These are phyloP conservation scores for Andrena haemorrhoa DNA, from an alignment of 2,888 invertebrate genomes.

Conservation along the genomic window DNA sequence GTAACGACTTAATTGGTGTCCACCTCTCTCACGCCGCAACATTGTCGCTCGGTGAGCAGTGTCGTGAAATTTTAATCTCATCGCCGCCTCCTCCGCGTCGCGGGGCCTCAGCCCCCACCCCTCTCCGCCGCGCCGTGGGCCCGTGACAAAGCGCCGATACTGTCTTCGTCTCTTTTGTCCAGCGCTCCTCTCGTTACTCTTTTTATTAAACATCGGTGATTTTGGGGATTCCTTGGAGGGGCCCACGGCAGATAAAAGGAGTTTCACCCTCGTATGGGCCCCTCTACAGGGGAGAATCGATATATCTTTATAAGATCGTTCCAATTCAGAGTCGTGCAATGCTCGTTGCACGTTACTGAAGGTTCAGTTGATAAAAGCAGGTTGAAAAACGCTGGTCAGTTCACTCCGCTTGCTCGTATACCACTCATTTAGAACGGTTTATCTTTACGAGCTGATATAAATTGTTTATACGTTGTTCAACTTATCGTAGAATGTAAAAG, in stretches of 20 bases:
- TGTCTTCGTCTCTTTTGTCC: not conserved
- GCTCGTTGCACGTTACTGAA: too few relatives aligned
- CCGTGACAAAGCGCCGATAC: not conserved
- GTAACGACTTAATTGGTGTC: constrained; percentile 72
- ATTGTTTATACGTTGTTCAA: not conserved
- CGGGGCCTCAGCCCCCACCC: not conserved
- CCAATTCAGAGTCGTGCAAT: too few relatives aligned
- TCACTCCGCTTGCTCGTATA: too few relatives aligned
- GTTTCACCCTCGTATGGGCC: too few relatives aligned
- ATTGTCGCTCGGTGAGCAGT: constrained; percentile 61
- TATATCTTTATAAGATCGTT: too few relatives aligned
- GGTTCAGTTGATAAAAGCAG: too few relatives aligned
- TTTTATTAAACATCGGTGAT: not conserved
- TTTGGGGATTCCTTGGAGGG: too few relatives aligned
- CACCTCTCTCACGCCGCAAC: constrained; percentile 59
- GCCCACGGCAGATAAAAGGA: too few relatives aligned
- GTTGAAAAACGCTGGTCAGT: too few relatives aligned
- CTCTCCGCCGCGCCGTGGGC: not conserved
- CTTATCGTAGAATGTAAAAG: constrained; percentile 11
- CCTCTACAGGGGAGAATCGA: too few relatives aligned
- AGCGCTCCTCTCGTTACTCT: not conserved
- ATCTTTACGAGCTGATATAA: not conserved
- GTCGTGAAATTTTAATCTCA: constrained; percentile 59
- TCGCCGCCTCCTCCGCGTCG: not conserved
- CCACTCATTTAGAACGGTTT: too few relatives aligned